phyloP scores from a whole-genome alignment of 2,113 vertebrate genomes.

The Chauna torquata region DNA sequence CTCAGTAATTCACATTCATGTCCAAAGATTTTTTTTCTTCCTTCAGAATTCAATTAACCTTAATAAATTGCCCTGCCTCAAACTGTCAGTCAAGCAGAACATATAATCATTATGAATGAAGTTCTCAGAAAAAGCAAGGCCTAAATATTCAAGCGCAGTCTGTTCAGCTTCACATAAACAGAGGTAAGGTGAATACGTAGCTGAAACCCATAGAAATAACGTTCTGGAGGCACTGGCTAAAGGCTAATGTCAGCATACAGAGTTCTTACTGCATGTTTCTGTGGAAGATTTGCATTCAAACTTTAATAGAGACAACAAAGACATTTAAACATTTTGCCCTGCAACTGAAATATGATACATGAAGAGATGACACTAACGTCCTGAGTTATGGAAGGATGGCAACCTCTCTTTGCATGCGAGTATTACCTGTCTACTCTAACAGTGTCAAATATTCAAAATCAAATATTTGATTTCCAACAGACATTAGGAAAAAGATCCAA shows the following conservation, averaged over 20 bases:
- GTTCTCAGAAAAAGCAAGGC: background rate
- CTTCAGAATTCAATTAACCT: conserved; percentile 39
- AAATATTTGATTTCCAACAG: background rate
- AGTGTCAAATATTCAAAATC: too few relatives aligned
- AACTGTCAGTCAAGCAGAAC: conserved; percentile 45
- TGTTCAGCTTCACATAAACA: background rate
- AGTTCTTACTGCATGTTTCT: background rate
- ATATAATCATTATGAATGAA: background rate
- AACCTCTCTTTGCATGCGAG: background rate
- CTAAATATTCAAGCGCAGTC: background rate
- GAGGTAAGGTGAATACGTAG: background rate
- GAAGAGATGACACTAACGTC: background rate
- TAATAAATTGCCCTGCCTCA: conserved; percentile 30
- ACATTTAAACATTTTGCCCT: background rate
- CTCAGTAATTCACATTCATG: background rate
- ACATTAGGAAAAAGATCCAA: background rate
- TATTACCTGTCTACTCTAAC: background rate
- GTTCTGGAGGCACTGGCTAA: background rate
- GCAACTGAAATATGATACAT: background rate
- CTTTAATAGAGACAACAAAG: background rate
- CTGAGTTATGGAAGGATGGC: background rate
- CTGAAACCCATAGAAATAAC: background rate
- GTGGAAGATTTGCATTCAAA: background rate
- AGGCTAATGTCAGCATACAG: background rate
- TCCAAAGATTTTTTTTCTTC: background rate